Base-by-base conservation (phyloP, 2,113 vertebrate genomes). In the Mirounga angustirostris region DNA sequence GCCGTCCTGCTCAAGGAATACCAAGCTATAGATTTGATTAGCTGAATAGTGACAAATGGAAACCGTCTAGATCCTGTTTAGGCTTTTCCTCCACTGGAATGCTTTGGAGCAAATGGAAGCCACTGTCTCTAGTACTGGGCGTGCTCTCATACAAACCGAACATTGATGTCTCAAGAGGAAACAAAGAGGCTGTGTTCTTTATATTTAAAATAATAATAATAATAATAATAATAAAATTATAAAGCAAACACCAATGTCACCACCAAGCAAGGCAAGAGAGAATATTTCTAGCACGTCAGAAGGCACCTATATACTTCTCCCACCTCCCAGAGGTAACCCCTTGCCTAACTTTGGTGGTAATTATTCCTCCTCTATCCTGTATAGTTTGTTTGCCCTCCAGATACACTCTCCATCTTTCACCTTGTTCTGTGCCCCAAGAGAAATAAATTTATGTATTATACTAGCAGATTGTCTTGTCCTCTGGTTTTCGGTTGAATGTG, bases 131-230 rank as follows among this genome's bases (percentile, higher is more conserved):
- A 14, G 19, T 21, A 36, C 21, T 85, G n/a, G 33, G 22, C 58
- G 89, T 4, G 3, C 74, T 79, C 24, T 95, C 18, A 63, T 43
- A 46, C 61, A 84, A 24, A 65, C 40, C 33, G 52, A 96, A 58
- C 33, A 58, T 50, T 65, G 95, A 30, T 92, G 46, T 84, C 40
- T 87, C 22, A 40, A 71, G 30, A 88, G 94, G 33, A 97, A 95
- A 87, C 89, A 92, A 93, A 97, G 36, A 78, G 28, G 0, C 80
- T 67, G 5, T 89, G 19, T 28, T 9, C 24, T 46, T 50, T 76
- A 50, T 30, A 18, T 18, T 74, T 28, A 9, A 36, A 21, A n/a
- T 0, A 59, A 59, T 36, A 69, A 69, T 33, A 36, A n/a, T n/a
- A 43, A 40, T 40, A 40, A 40, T 40, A 40, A 40, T 40, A 40